phyloP scores from a whole-genome alignment of 2,888 invertebrate species.

The Syritta pipiens region DNA sequence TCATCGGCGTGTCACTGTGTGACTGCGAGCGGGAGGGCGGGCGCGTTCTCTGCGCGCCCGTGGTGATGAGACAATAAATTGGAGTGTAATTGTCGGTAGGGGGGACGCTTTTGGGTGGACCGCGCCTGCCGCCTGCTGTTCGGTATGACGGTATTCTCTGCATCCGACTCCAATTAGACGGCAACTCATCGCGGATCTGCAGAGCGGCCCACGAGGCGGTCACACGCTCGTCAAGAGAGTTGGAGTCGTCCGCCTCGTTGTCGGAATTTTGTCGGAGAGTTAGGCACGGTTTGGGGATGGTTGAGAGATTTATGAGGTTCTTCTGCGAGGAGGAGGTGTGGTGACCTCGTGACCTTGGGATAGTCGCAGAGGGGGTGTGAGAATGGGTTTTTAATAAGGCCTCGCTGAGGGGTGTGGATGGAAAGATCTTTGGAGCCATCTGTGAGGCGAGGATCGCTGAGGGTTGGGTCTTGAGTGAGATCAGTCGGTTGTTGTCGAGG shows the following conservation, averaged over 20 bases:
- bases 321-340: background rate
- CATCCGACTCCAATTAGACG: constrained; percentile 67
- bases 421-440: too few species aligned
- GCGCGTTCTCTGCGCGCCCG: background rate
- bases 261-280: constrained; percentile 24
- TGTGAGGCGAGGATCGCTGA: too few species aligned
- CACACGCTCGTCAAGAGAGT: constrained; percentile 57
- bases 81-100: constrained; percentile 58
- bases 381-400: too few species aligned
- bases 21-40: constrained; percentile 30
- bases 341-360: too few species aligned
- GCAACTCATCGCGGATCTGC: constrained; percentile 42
- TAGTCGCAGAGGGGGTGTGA: too few species aligned
- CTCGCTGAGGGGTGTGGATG: too few species aligned
- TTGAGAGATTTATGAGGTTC: constrained; percentile 29
- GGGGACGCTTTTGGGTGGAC: constrained; percentile 55
- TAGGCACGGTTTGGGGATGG: constrained; percentile 22
- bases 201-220: constrained; percentile 37
- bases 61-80: constrained; percentile 65
- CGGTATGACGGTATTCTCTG: constrained; percentile 58
- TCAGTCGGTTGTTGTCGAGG: too few species aligned
- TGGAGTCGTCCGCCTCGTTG: constrained; percentile 44
- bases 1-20: constrained; percentile 50
- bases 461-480: too few species aligned
- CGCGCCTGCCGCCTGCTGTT: constrained; percentile 44